phyloP scores from a whole-genome alignment of 1,140 invertebrate genomes.

The Bemisia tabaci region DNA sequence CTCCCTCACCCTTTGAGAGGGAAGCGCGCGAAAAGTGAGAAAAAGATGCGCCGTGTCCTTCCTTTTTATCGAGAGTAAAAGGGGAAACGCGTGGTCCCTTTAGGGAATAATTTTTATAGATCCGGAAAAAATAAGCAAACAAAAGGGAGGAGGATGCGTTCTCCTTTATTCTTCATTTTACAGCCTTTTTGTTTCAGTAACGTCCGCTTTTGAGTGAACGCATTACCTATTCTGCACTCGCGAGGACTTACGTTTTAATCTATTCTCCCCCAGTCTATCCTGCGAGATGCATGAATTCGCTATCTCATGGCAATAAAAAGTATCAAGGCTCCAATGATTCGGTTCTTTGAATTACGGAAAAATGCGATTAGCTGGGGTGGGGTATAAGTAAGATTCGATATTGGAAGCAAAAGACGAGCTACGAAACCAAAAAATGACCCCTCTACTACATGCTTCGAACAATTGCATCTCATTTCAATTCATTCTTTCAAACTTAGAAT shows the following conservation, averaged over 20 bases:
- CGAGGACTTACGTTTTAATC: not conserved
- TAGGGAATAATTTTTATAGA: not conserved
- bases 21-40: not conserved
- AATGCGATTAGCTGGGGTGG: no score
- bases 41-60: not conserved
- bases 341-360: no score
- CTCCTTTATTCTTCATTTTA: not conserved
- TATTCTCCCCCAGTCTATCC: no score
- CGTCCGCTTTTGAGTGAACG: not conserved
- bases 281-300: no score
- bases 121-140: not conserved
- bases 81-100: not conserved
- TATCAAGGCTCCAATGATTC: no score
- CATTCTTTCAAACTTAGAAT: no score
- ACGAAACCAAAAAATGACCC: no score
- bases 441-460: no score
- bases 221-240: not conserved
- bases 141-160: not conserved
- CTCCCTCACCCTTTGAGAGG: not conserved
- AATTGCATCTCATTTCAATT: no score
- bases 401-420: no score
- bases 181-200: not conserved
- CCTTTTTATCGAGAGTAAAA: not conserved
- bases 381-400: no score
- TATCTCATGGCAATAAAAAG: no score